These are phyloP conservation scores for Crotophaga sulcirostris DNA, from an alignment of 2,113 vertebrate genomes.

Conservation along the genomic window DNA sequence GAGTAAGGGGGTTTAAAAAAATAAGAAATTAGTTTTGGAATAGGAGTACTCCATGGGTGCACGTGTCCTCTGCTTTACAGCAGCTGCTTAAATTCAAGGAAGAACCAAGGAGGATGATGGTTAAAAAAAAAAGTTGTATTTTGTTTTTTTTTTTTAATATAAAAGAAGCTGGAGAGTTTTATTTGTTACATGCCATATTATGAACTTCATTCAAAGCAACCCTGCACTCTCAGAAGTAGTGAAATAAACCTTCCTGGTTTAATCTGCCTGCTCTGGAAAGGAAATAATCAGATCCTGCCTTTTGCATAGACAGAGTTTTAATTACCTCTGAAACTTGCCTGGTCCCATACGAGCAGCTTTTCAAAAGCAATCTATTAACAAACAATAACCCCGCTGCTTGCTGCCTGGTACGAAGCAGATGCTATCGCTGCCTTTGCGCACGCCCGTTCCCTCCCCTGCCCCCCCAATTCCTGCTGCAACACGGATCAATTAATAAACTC, in stretches of 20 bases:
- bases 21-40: neutral
- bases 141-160: neutral
- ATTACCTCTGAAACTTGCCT: slow-evolving; percentile 68
- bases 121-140: neutral
- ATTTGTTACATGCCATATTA: neutral
- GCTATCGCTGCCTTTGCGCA: neutral
- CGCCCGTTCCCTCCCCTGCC: neutral
- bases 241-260: slow-evolving; percentile 58
- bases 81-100: neutral
- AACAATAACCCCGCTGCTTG: slow-evolving; percentile 58
- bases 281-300: slow-evolving; percentile 69
- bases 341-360: slow-evolving; percentile 64
- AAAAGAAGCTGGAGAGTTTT: neutral
- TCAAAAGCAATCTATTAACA: slow-evolving; percentile 69
- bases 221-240: neutral
- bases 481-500: neutral
- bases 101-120: neutral
- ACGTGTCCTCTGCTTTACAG: neutral
- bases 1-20: neutral
- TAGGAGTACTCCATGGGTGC: neutral
- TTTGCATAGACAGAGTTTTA: slow-evolving; percentile 70
- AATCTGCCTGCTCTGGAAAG: slow-evolving; percentile 45
- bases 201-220: slow-evolving; percentile 17
- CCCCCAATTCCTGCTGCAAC: neutral
- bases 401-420: neutral